These are phyloP conservation scores for Drosophila punjabiensis DNA, from an alignment of 1,140 invertebrate species.

Conservation along the genomic window DNA sequence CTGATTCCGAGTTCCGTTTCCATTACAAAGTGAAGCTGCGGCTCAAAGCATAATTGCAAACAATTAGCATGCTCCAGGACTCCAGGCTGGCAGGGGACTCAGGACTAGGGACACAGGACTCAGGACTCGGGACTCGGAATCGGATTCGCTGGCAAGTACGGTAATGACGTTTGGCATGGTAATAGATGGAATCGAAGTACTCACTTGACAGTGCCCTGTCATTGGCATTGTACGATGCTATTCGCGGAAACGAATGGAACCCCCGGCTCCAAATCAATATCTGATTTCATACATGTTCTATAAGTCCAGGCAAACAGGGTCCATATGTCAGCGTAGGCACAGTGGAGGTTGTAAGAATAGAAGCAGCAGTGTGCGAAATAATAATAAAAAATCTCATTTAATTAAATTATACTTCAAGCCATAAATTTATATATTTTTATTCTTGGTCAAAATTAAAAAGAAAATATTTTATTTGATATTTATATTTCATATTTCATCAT, in stretches of 20 bases:
- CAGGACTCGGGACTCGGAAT: background rate
- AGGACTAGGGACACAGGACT: constrained; percentile 22
- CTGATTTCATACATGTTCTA: constrained; percentile 15
- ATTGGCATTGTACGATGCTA: constrained; percentile 27
- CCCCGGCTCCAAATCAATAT: constrained; percentile 33
- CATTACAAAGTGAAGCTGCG: constrained; percentile 48
- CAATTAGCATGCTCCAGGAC: constrained; percentile 71
- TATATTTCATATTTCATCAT: too few relatives aligned
- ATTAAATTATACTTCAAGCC: background rate
- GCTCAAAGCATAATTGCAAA: constrained; percentile 81
- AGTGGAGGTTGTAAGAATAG: background rate
- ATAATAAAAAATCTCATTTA: too few relatives aligned
- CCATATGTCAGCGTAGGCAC: constrained; percentile 10
- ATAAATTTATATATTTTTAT: background rate
- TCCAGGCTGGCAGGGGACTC: background rate
- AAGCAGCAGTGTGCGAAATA: background rate
- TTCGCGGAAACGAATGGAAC: constrained; percentile 23
- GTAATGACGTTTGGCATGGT: constrained; percentile 23
- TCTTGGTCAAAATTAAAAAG: background rate
- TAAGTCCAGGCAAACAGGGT: constrained; percentile 7
- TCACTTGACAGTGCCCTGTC: constrained; percentile 39
- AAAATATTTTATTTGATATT: background rate
- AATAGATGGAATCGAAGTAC: constrained; percentile 18
- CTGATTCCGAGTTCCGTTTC: constrained; percentile 47
- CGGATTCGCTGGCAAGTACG: constrained; percentile 15